phyloP scores from a whole-genome alignment of 2,113 vertebrate genomes.

The Malurus melanocephalus region DNA sequence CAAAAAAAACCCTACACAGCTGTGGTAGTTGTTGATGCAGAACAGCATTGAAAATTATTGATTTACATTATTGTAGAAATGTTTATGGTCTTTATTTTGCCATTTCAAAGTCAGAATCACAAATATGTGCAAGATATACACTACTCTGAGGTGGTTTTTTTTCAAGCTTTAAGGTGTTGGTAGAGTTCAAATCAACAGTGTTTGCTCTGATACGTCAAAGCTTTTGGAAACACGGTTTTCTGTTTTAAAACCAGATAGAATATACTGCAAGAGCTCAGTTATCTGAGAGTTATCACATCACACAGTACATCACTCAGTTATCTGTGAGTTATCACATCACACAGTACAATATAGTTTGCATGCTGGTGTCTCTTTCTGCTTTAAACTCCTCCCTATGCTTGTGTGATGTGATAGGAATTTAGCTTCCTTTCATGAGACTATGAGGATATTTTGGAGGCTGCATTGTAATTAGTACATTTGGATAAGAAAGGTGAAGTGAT shows the following conservation, averaged over 20 bases:
- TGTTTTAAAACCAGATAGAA: not conserved
- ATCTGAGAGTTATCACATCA: not conserved
- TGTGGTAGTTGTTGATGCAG: not conserved
- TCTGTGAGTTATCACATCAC: not conserved
- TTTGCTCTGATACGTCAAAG: not conserved
- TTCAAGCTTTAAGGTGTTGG: not conserved
- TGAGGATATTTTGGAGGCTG: not conserved
- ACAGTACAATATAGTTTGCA: not conserved
- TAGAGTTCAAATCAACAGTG: not conserved
- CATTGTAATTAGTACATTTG: not conserved
- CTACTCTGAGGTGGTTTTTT: not conserved
- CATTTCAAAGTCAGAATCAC: not conserved
- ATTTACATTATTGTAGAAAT: not conserved
- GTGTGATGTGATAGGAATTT: not conserved
- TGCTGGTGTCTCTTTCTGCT: not conserved
- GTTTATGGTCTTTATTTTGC: not conserved
- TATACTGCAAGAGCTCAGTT: not conserved
- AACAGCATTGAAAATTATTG: not conserved
- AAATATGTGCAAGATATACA: not conserved
- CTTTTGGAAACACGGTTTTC: not conserved
- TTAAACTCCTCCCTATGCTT: not conserved
- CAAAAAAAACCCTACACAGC: accelerated
- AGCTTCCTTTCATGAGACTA: not conserved
- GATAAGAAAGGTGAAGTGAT: not conserved
- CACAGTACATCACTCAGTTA: too few relatives aligned